phyloP scores from a whole-genome alignment of 2,113 vertebrate genomes.

The Acanthisitta chloris region DNA sequence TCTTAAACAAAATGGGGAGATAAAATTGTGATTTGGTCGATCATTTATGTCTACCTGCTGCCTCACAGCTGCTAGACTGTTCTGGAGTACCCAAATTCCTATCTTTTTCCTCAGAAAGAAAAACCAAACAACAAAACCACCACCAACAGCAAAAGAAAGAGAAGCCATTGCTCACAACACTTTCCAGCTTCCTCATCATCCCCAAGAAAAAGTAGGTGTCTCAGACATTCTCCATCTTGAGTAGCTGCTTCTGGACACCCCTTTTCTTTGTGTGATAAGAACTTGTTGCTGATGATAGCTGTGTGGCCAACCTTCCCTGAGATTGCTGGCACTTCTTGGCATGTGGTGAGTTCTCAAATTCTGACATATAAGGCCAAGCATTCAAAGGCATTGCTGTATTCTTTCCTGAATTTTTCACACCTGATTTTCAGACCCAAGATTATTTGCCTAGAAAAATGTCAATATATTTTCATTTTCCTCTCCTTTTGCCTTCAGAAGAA shows the following conservation, averaged over 20 bases:
- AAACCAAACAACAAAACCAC: background rate
- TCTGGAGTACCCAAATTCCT: background rate
- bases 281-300: background rate
- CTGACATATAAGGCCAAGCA: background rate
- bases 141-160: background rate
- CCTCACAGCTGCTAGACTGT: background rate
- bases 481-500: background rate
- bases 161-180: background rate
- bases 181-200: background rate
- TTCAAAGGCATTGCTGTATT: background rate
- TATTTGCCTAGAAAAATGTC: background rate
- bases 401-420: background rate
- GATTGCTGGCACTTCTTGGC: background rate
- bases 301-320: background rate
- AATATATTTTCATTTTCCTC: background rate
- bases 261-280: background rate
- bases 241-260: background rate
- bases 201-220: rapidly evolving
- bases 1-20: background rate
- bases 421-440: background rate
- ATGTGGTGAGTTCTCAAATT: background rate
- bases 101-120: background rate
- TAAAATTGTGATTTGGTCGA: background rate
- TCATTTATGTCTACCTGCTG: background rate
- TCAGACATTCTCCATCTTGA: background rate